A percentile compares a stretch with the other conserved stretches of the same genome.
Evolutionary conservation across 2,113 vertebrate species (phyloP).

Genomic region (Hemibagrus wyckioides): DNA sequence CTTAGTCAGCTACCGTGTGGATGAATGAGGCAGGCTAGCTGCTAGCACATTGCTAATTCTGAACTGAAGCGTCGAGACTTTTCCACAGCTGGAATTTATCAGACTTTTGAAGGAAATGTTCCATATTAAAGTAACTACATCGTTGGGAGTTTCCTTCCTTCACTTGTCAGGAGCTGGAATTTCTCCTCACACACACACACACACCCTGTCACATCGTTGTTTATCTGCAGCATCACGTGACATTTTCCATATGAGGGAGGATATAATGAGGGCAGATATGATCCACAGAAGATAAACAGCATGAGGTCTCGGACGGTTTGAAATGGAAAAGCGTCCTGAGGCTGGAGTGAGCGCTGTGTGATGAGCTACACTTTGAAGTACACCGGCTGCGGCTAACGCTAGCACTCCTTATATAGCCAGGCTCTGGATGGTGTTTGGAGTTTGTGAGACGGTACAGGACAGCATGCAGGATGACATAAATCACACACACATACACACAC

Average conservation of each 20-base stretch:
- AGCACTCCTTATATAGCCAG: slow-evolving; percentile 56
- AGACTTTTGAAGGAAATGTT: neutral
- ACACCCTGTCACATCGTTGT: slow-evolving; percentile 15
- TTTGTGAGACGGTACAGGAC: slow-evolving; percentile 22
- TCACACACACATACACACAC: neutral
- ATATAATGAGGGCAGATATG: slow-evolving; percentile 44
- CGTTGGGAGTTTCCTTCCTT: neutral
- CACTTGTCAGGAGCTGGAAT: neutral
- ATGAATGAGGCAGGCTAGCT: neutral
- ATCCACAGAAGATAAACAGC: slow-evolving; percentile 51
- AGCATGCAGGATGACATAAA: slow-evolving; percentile 22
- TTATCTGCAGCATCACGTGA: slow-evolving; percentile 34
- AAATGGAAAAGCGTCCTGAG: slow-evolving; percentile 50
- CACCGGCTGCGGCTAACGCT: slow-evolving; percentile 18
- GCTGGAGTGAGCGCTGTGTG: slow-evolving; percentile 9
- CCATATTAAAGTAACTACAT: neutral
- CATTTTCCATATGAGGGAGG: slow-evolving; percentile 55
- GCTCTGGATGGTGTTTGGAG: slow-evolving; percentile 25
- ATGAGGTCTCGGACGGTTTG: slow-evolving; percentile 16
- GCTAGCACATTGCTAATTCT: neutral
- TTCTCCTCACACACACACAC: slow-evolving; percentile 18
- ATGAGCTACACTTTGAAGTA: slow-evolving; percentile 46
- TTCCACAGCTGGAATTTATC: slow-evolving; percentile 11
- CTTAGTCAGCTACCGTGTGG: neutral
- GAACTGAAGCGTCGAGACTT: neutral